Conservation (phyloP, 2,113 vertebrate genomes). For the Astatotilapia flaviijosephi region DNA sequence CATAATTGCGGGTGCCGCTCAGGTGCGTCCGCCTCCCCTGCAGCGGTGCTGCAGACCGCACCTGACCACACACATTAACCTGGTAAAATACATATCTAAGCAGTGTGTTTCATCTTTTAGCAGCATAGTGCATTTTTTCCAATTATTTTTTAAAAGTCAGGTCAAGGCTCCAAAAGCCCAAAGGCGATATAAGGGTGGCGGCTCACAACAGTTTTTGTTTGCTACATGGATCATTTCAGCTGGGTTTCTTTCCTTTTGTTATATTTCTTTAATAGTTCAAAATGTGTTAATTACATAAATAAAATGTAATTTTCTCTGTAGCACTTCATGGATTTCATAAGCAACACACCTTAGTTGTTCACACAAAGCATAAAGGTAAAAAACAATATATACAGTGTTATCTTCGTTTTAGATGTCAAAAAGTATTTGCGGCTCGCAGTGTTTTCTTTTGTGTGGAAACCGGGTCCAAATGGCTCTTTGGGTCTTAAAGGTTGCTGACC, state of each 20-base stretch:
- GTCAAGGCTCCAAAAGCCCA: background rate
- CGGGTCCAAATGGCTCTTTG: background rate
- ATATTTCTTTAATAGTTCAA: background rate
- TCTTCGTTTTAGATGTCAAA: background rate
- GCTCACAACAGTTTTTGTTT: background rate
- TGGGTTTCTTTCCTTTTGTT: background rate
- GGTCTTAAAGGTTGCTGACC: background rate
- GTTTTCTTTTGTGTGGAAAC: background rate
- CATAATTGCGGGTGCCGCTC: too few species aligned
- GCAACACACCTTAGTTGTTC: background rate
- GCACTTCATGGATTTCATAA: background rate
- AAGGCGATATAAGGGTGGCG: too few species aligned
- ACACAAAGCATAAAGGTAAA: background rate
- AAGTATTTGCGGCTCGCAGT: background rate
- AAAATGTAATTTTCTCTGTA: background rate
- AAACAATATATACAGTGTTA: background rate
- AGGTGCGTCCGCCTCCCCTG: too few species aligned
- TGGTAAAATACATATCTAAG: background rate
- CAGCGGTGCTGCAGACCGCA: too few species aligned
- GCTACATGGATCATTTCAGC: background rate
- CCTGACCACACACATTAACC: too few species aligned
- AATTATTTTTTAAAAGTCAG: background rate
- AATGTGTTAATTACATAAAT: background rate
- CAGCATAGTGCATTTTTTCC: background rate
- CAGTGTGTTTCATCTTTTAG: fast-evolving